Evolutionary conservation across 2,888 invertebrate species (phyloP).

Genomic region (Lasioglossum lativentre): DNA sequence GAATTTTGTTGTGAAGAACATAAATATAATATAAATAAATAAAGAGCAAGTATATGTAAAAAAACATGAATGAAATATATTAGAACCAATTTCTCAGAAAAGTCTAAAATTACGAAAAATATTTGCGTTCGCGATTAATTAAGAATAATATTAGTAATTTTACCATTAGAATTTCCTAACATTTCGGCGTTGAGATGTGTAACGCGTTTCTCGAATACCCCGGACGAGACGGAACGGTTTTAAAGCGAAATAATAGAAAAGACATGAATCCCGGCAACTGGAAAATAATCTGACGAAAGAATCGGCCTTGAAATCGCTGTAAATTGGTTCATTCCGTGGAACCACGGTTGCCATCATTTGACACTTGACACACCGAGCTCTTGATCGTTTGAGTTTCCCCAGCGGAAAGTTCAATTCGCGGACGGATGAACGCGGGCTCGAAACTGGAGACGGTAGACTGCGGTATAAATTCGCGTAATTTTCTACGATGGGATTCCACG

Average conservation of each 20-base stretch:
- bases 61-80: too few species aligned
- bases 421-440: constrained; percentile 52
- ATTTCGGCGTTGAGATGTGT: background rate
- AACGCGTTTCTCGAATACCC: background rate
- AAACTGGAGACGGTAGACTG: constrained; percentile 39
- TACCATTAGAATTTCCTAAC: background rate
- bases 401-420: constrained; percentile 60
- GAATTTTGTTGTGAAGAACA: too few species aligned
- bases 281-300: background rate
- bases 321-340: constrained; percentile 10
- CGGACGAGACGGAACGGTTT: background rate
- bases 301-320: constrained; percentile 5
- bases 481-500: constrained; percentile 67
- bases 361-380: constrained; percentile 41
- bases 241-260: background rate
- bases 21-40: too few species aligned
- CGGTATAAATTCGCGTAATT: constrained; percentile 68
- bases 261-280: background rate
- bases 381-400: constrained; percentile 45
- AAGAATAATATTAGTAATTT: background rate
- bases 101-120: too few species aligned
- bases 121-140: too few species aligned
- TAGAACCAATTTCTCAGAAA: too few species aligned
- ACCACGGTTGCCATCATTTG: constrained; percentile 19
- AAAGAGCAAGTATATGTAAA: too few species aligned